Evolutionary conservation across 2,113 vertebrate genomes (phyloP).

Genomic region (Barbus barbus): DNA sequence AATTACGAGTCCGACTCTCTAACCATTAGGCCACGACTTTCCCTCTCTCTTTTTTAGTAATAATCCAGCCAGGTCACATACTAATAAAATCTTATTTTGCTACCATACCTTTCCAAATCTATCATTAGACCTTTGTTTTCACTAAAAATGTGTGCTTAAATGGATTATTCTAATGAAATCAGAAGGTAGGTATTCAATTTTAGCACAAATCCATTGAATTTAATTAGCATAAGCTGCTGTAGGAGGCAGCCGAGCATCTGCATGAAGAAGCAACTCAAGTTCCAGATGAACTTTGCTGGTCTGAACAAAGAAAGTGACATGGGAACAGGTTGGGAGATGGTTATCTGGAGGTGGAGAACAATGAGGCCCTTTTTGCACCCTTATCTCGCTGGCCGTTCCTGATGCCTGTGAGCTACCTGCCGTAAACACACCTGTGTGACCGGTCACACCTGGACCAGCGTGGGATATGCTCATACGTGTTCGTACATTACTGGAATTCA

Average conservation of each 20-base stretch:
- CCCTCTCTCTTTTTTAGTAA: no score
- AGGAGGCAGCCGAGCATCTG: not conserved
- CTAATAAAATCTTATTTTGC: no score
- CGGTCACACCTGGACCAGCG: slow-evolving; percentile 35
- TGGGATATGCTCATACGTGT: slow-evolving; percentile 39
- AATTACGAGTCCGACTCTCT: no score
- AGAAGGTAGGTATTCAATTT: not conserved
- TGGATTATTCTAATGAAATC: not conserved
- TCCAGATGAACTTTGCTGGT: slow-evolving; percentile 40
- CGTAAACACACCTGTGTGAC: slow-evolving; percentile 56
- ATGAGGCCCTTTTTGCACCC: slow-evolving; percentile 67
- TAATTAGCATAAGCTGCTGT: not conserved
- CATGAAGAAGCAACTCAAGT: slow-evolving; percentile 17
- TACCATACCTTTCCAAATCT: not conserved
- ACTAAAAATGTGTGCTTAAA: not conserved
- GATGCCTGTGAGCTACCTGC: slow-evolving; percentile 54
- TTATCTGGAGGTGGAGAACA: slow-evolving; percentile 67
- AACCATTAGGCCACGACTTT: no score
- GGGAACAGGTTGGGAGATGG: slow-evolving; percentile 35
- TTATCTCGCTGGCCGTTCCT: slow-evolving; percentile 66
- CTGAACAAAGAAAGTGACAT: slow-evolving; percentile 50
- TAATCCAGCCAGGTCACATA: not conserved
- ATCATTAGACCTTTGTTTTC: not conserved
- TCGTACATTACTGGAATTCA: not conserved
- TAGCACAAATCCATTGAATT: not conserved